Evolutionary conservation across 2,888 invertebrate species (phyloP).

Genomic region (Stenichneumon culpator): DNA sequence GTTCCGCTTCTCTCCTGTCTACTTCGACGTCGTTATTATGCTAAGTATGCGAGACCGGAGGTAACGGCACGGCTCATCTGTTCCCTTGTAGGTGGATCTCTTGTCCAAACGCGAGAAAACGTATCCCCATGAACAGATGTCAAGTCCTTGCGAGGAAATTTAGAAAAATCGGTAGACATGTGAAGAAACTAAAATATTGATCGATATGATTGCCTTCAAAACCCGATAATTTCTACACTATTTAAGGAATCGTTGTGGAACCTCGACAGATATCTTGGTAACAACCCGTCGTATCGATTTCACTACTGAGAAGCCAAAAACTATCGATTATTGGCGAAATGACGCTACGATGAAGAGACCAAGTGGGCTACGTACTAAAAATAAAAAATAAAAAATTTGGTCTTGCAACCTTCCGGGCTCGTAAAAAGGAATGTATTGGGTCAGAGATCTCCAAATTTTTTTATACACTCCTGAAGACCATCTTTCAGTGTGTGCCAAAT

Average conservation of each 20-base stretch:
- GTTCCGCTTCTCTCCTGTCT: slow-evolving; percentile 43
- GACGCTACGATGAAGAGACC: not conserved
- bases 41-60: slow-evolving; percentile 17
- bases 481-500: not conserved
- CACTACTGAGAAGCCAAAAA: not conserved
- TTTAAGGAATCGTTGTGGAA: not conserved
- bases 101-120: slow-evolving; percentile 14
- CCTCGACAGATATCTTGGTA: not conserved
- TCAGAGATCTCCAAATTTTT: not conserved
- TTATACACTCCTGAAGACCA: not conserved
- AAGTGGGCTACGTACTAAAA: not conserved
- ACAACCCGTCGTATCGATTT: not conserved
- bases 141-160: not conserved
- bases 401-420: not conserved
- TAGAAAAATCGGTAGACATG: not conserved
- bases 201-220: not conserved
- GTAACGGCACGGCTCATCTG: not conserved
- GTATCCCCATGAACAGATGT: not conserved
- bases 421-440: not conserved
- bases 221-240: not conserved
- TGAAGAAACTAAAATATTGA: not conserved
- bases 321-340: not conserved
- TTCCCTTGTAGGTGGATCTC: slow-evolving; percentile 12
- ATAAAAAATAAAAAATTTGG: not conserved
- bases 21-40: slow-evolving; percentile 6